Evolutionary conservation across 2,888 invertebrate species (phyloP).

Genomic region (Ceramica pisi): DNA sequence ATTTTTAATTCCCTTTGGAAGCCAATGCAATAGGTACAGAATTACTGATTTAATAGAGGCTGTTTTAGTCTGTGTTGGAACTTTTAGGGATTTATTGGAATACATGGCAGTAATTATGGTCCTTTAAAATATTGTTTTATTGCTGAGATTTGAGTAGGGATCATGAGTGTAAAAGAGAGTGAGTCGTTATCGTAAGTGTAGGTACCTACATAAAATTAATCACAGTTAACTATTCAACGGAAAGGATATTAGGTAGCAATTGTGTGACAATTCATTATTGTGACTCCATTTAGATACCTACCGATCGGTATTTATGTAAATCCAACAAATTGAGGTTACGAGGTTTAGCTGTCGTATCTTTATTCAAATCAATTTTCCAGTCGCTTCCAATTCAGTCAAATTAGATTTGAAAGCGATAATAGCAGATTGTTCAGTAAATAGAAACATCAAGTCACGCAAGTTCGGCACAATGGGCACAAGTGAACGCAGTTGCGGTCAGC

Average conservation of each 20-base stretch:
- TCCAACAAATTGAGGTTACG: conserved; percentile 25
- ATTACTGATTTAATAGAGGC: background rate
- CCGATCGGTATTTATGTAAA: conserved; percentile 17
- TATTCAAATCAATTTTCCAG: conserved; percentile 29
- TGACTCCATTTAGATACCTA: no score
- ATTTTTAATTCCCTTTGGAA: background rate
- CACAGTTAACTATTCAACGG: no score
- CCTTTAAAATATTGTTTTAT: no score
- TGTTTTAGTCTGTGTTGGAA: no score
- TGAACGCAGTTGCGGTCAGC: conserved; percentile 62
- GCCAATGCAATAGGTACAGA: background rate
- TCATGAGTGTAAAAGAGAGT: no score
- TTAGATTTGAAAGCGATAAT: conserved; percentile 49
- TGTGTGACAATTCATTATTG: conserved; percentile 17
- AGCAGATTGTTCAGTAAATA: conserved; percentile 45
- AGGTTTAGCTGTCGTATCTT: conserved; percentile 1
- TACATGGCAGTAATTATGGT: no score
- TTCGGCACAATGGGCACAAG: conserved; percentile 62
- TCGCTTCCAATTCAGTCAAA: conserved; percentile 28
- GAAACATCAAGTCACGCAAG: conserved; percentile 56
- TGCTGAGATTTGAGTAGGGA: no score
- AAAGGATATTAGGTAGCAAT: conserved; percentile 1
- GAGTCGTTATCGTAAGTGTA: no score
- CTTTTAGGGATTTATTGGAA: no score
- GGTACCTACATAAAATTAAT: no score